Evolutionary conservation across 2,888 invertebrate species (phyloP).

Genomic region (Andrena minutula): DNA sequence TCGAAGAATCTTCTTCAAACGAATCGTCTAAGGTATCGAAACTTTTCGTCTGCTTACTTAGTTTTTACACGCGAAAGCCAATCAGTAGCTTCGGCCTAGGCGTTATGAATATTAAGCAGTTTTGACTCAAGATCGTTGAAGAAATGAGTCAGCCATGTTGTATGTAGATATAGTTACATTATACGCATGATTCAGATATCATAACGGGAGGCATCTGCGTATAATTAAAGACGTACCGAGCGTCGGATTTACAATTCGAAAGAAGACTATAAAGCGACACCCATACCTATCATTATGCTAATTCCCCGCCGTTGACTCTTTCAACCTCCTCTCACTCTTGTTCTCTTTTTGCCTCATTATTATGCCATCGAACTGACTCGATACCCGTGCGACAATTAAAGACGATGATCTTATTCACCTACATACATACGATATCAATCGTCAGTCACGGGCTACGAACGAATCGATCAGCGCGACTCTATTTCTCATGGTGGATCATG

Average conservation of each 20-base stretch:
- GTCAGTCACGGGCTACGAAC: not conserved
- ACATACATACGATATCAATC: not conserved
- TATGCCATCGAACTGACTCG: slow-evolving; percentile 3
- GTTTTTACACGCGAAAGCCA: too few relatives aligned
- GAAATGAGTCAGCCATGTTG: slow-evolving; percentile 24
- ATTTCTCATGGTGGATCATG: not conserved
- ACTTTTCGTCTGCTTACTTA: too few relatives aligned
- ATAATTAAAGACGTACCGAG: slow-evolving; percentile 34
- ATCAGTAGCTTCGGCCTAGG: too few relatives aligned
- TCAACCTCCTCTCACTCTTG: not conserved
- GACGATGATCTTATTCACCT: slow-evolving; percentile 28
- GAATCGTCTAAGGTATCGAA: too few relatives aligned
- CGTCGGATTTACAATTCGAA: slow-evolving; percentile 5
- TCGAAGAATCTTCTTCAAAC: too few relatives aligned
- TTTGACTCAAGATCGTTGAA: not conserved
- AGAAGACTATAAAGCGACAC: slow-evolving; percentile 23
- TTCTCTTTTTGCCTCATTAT: slow-evolving; percentile 10
- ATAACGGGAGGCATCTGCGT: not conserved
- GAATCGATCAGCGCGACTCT: not conserved
- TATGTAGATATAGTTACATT: not conserved
- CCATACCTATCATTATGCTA: slow-evolving; percentile 45
- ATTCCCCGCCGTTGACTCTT: slow-evolving; percentile 4
- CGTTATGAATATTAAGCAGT: too few relatives aligned
- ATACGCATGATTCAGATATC: slow-evolving; percentile 30
- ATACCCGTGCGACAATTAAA: not conserved